A percentile compares a stretch with the other conserved stretches of the same genome.
Evolutionary conservation across 2,113 vertebrate genomes (phyloP).

Genomic region (Toxotes jaculatrix): DNA sequence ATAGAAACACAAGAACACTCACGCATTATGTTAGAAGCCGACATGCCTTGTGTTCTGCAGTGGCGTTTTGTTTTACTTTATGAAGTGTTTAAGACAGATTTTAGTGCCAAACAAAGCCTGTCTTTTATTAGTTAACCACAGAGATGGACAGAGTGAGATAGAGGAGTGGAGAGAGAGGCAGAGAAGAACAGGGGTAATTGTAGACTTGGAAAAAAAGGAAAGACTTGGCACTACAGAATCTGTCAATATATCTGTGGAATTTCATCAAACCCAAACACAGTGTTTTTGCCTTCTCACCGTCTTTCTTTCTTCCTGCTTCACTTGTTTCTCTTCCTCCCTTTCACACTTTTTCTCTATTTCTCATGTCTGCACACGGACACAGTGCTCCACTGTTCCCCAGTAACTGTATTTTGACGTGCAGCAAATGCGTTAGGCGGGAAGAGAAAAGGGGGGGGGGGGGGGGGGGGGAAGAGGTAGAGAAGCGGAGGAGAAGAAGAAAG

Average conservation of each 20-base stretch:
- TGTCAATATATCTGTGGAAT: conserved; percentile 17
- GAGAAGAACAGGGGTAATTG: background rate
- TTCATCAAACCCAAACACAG: conserved; percentile 28
- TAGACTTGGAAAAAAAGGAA: conserved; percentile 9
- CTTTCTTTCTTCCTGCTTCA: conserved; percentile 8
- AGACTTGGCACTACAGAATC: conserved; percentile 6
- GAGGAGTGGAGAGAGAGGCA: conserved; percentile 10
- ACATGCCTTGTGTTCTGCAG: background rate
- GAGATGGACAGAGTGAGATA: conserved; percentile 9
- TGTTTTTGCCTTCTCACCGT: background rate
- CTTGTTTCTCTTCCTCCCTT: background rate
- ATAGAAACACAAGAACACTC: background rate
- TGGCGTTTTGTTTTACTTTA: conserved; percentile 14
- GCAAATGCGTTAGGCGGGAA: conserved; percentile 23
- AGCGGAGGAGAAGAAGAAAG: conserved; percentile 28
- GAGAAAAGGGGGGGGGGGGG: background rate
- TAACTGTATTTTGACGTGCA: conserved; percentile 32
- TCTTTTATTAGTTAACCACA: conserved; percentile 32
- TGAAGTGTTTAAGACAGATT: conserved; percentile 18
- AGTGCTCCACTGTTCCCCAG: conserved; percentile 3
- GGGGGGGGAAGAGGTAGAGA: background rate
- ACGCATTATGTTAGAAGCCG: background rate
- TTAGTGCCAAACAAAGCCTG: conserved; percentile 25
- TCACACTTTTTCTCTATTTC: background rate
- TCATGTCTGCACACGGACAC: conserved; percentile 1